Evolutionary conservation across 2,113 vertebrate genomes (phyloP).

Genomic region (Charadrius vociferus): DNA sequence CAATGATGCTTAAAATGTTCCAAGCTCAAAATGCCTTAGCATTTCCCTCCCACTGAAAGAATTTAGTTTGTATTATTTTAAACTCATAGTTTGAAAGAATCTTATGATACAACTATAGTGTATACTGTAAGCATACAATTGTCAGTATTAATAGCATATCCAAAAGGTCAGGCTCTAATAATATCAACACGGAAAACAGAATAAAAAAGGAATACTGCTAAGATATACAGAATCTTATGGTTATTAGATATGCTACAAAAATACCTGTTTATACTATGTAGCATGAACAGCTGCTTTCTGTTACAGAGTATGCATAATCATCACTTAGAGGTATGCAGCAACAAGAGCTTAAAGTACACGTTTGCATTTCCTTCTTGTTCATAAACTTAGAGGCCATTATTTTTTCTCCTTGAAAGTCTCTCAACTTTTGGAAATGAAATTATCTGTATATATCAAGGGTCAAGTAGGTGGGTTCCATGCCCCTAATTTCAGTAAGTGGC

Average conservation of each 20-base stretch:
- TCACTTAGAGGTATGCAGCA: neutral
- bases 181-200: neutral
- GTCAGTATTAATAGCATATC: neutral
- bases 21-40: slow-evolving; percentile 3
- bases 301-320: neutral
- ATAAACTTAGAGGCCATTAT: neutral
- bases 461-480: neutral
- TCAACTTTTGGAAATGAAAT: neutral
- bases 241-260: neutral
- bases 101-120: neutral
- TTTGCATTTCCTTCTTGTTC: neutral
- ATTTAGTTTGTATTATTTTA: slow-evolving; percentile 16
- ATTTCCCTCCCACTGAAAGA: slow-evolving; percentile 35
- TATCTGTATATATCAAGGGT: neutral
- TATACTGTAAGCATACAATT: neutral
- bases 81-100: neutral
- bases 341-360: accelerated
- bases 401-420: neutral
- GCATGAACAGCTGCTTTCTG: neutral
- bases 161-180: neutral
- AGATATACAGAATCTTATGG: neutral
- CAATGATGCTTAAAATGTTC: slow-evolving; percentile 24
- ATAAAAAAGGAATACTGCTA: neutral
- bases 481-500: neutral
- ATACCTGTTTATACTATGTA: neutral